phyloP scores from a whole-genome alignment of 2,113 vertebrate species.

The Phaetusa simplex region DNA sequence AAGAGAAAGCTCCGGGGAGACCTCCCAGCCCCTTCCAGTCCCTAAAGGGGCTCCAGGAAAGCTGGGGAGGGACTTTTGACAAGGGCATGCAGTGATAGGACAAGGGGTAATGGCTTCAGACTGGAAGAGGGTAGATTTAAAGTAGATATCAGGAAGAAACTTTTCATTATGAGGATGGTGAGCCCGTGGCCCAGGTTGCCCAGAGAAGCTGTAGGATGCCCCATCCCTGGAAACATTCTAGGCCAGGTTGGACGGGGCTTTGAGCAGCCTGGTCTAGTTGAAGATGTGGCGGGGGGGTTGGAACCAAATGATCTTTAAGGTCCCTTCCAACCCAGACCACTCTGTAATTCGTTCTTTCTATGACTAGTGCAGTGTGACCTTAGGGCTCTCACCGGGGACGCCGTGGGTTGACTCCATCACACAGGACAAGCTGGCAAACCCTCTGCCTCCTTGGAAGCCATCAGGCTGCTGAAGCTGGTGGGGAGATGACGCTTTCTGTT shows the following conservation, averaged over 20 bases:
- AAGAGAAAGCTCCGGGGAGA: background rate
- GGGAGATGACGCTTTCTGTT: background rate
- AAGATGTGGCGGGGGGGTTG: background rate
- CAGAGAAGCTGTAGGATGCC: background rate
- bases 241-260: background rate
- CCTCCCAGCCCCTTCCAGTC: background rate
- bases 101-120: background rate
- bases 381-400: rapidly evolving
- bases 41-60: background rate
- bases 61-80: background rate
- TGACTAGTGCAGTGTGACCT: background rate
- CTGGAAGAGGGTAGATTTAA: background rate
- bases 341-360: background rate
- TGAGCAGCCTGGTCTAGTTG: background rate
- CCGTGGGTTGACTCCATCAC: rapidly evolving
- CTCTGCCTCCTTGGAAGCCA: rapidly evolving
- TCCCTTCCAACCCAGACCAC: background rate
- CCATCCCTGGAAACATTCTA: background rate
- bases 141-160: background rate
- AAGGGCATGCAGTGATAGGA: background rate
- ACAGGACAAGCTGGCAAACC: background rate
- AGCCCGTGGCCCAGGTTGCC: background rate
- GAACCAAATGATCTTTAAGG: background rate
- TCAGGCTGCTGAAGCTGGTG: rapidly evolving
- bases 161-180: background rate